A percentile compares a stretch with the other conserved stretches of the same genome.
These are phyloP conservation scores for Crotophaga sulcirostris DNA, from an alignment of 2,113 vertebrate species.

Conservation along the genomic window DNA sequence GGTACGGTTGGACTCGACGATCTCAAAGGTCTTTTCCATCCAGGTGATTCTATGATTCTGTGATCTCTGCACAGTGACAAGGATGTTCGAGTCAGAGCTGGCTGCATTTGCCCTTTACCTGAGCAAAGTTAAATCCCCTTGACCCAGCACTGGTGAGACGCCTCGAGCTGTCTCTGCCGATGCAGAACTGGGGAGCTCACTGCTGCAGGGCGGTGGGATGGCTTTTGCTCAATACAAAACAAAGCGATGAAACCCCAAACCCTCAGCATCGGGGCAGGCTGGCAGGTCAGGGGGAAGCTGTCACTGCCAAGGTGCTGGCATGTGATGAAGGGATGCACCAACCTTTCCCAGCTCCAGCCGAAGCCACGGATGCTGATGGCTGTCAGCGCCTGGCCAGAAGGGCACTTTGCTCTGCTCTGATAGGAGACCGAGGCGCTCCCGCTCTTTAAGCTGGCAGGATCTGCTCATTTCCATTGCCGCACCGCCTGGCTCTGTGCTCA, in stretches of 20 bases:
- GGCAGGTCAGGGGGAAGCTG: accelerated
- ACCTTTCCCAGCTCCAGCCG: neutral
- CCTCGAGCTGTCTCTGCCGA: accelerated
- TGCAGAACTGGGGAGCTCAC: neutral
- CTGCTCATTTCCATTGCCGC: neutral
- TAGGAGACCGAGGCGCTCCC: accelerated
- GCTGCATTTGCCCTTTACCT: neutral
- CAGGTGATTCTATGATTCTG: too few species aligned
- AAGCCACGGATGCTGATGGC: accelerated
- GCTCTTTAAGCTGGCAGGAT: neutral
- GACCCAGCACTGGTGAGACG: neutral
- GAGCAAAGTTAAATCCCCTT: neutral
- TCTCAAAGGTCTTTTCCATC: too few species aligned
- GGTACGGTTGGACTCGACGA: too few species aligned
- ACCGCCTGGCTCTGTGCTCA: neutral
- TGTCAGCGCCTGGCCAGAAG: neutral
- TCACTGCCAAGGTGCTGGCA: accelerated
- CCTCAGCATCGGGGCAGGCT: accelerated
- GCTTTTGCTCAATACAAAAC: neutral
- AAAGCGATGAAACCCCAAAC: neutral
- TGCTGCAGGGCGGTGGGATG: neutral
- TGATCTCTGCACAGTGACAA: accelerated
- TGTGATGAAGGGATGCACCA: neutral
- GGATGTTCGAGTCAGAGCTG: accelerated
- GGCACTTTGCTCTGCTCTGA: neutral